These are phyloP conservation scores for Rhimphoctona megacephalus DNA, from an alignment of 2,888 invertebrate species.

Conservation along the genomic window DNA sequence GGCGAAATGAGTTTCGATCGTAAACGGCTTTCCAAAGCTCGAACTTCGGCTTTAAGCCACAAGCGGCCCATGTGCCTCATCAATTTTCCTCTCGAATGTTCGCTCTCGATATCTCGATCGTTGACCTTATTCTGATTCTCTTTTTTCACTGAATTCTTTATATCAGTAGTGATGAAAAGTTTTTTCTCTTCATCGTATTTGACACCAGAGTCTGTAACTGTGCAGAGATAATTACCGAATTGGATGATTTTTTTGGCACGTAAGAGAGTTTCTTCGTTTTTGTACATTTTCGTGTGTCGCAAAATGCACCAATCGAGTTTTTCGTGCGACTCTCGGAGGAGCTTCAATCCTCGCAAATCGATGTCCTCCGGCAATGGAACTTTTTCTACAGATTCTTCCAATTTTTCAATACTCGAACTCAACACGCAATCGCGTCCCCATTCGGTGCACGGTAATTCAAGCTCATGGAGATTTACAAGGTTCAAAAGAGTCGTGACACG, in stretches of 20 bases:
- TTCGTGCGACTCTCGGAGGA: constrained; percentile 89
- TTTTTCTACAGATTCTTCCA: constrained; percentile 87
- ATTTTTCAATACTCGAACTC: constrained; percentile 83
- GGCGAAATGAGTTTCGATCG: constrained; percentile 89
- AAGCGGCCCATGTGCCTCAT: constrained; percentile 95
- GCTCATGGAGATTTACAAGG: constrained; percentile 90
- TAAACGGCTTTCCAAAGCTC: constrained; percentile 92
- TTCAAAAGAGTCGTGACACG: constrained; percentile 93
- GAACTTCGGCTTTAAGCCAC: constrained; percentile 95
- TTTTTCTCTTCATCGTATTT: constrained; percentile 86
- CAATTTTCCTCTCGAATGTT: constrained; percentile 86
- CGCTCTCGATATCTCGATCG: constrained; percentile 73
- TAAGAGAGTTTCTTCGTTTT: constrained; percentile 90
- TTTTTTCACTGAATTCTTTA: constrained; percentile 36
- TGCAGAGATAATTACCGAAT: constrained; percentile 90
- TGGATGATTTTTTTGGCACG: constrained; percentile 92
- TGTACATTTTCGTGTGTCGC: constrained; percentile 86
- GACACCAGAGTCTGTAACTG: constrained; percentile 89
- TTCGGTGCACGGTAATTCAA: constrained; percentile 78
- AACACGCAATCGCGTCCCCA: constrained; percentile 74
- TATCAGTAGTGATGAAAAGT: constrained; percentile 43
- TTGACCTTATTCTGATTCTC: constrained; percentile 59
- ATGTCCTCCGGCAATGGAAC: constrained; percentile 92
- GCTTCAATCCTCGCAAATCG: constrained; percentile 89
- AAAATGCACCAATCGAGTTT: constrained; percentile 90